Base-by-base conservation (phyloP, 2,113 vertebrate species). In the Pseudorectes ferrugineus region DNA sequence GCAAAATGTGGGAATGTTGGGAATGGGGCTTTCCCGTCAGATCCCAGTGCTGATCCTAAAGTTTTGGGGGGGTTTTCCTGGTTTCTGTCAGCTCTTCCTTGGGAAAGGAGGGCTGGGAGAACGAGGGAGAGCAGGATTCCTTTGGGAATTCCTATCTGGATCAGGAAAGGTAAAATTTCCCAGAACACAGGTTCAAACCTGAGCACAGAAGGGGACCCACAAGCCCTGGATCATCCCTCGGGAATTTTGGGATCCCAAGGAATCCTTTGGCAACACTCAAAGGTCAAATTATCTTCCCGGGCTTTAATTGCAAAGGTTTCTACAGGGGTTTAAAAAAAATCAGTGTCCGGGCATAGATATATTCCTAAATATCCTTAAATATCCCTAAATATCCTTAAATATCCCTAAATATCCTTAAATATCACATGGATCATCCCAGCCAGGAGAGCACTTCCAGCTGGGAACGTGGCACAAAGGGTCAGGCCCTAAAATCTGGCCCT, bases 341-440 rank as follows among this genome's bases (percentile, higher is more conserved):
- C 12, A 1, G 1, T 13, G 4, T 17, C 9, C 13, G 12, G 62
- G 15, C 8, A 35, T 2, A 14, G 4, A 15, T 22, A 17, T 1
- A 4, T 48, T 6, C 45, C 3, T 36, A 86, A 78, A 59, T 24
- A 59, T 45, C 55, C 28, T 14, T 61, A 33, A 28, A 65, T n/a
- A 57, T 42, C 46, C 12, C 49, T 43, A 61, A 72, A 45, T 23
- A 76, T 67, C 52, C 25, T 48, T 35, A 31, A 42, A 65, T 36
- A 19, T 16, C 36, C 36, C 10, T 38, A 38, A 38, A 38, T 38
- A 38, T 38, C 36, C 36, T 48, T 35, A 31, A 42, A 65, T 36
- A 19, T 16, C 36, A 8, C 1, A 5, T 4, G 31, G 73, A 11
- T 42, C 24, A 21, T 31, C 52, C 68, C 35, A 52, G 2, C 9